Conservation (phyloP, 2,113 vertebrate species). For the Eptesicus fuscus region DNA sequence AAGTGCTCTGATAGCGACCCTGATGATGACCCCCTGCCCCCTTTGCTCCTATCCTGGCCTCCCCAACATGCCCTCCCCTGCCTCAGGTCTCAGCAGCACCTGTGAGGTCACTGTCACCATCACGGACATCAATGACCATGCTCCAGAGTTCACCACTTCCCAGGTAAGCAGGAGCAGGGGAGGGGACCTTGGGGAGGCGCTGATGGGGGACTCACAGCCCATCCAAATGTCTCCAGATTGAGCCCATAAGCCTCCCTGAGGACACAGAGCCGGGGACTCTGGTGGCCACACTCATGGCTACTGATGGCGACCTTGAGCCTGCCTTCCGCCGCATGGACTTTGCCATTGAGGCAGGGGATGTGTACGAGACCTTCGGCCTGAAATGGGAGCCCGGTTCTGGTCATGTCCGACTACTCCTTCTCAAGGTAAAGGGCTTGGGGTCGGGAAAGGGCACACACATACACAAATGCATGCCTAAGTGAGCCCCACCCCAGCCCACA, state of each 20-base stretch:
- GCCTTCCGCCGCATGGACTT: conserved; percentile 68
- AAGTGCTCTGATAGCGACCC: conserved; percentile 14
- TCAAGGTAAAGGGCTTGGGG: conserved; percentile 41
- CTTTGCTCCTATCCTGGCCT: background rate
- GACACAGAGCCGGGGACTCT: conserved; percentile 46
- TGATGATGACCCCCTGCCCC: background rate
- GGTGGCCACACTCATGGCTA: conserved; percentile 58
- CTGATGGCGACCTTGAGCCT: conserved; percentile 65
- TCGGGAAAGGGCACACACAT: background rate
- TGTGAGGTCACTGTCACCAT: conserved; percentile 49
- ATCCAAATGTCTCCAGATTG: conserved; percentile 49
- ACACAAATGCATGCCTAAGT: too few relatives aligned
- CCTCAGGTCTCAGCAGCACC: conserved; percentile 65
- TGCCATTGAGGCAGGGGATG: conserved; percentile 53
- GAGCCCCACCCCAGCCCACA: background rate
- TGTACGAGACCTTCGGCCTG: conserved; percentile 42
- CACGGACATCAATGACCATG: conserved; percentile 66
- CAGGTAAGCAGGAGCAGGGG: conserved; percentile 41
- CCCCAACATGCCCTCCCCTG: background rate
- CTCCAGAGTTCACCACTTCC: conserved; percentile 62
- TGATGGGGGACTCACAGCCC: background rate
- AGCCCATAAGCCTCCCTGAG: conserved; percentile 61
- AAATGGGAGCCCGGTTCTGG: conserved; percentile 47
- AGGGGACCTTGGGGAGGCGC: background rate
- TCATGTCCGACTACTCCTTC: conserved; percentile 45